phyloP scores from a whole-genome alignment of 2,888 invertebrate genomes.

The Peribatodes rhomboidaria region DNA sequence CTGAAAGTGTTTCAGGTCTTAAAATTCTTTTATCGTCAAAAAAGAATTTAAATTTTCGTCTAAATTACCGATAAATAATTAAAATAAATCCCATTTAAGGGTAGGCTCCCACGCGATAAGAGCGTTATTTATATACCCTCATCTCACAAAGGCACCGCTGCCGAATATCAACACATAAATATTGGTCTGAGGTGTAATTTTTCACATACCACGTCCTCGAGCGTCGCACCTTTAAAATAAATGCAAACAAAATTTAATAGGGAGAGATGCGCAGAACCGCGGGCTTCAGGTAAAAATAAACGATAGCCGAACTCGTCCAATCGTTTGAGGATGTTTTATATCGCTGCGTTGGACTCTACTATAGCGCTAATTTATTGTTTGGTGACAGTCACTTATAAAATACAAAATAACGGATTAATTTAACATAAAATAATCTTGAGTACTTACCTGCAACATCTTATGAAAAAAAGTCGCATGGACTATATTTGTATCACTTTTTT shows the following conservation, averaged over 20 bases:
- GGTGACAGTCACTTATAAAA: constrained; percentile 41
- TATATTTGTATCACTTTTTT: neutral
- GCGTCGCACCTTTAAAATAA: constrained; percentile 87
- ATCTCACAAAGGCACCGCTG: constrained; percentile 86
- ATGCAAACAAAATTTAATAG: constrained; percentile 87
- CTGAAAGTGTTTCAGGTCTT: neutral
- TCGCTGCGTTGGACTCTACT: constrained; percentile 58
- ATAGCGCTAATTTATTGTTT: constrained; percentile 54
- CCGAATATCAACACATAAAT: constrained; percentile 87
- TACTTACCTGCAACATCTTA: neutral
- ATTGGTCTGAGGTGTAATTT: constrained; percentile 87
- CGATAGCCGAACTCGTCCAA: constrained; percentile 76
- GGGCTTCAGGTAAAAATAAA: constrained; percentile 84
- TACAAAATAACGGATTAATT: neutral
- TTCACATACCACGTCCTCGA: constrained; percentile 86
- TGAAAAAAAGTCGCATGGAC: neutral
- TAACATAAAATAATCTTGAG: neutral
- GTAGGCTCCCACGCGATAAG: constrained; percentile 86
- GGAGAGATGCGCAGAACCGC: constrained; percentile 86
- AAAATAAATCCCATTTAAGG: constrained; percentile 85
- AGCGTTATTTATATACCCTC: constrained; percentile 86
- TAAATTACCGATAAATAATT: constrained; percentile 81
- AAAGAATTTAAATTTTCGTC: constrained; percentile 4
- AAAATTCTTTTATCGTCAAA: neutral
- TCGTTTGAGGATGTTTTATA: constrained; percentile 77